Evolutionary conservation across 2,113 vertebrate species (phyloP).

Genomic region (Clupea harengus): DNA sequence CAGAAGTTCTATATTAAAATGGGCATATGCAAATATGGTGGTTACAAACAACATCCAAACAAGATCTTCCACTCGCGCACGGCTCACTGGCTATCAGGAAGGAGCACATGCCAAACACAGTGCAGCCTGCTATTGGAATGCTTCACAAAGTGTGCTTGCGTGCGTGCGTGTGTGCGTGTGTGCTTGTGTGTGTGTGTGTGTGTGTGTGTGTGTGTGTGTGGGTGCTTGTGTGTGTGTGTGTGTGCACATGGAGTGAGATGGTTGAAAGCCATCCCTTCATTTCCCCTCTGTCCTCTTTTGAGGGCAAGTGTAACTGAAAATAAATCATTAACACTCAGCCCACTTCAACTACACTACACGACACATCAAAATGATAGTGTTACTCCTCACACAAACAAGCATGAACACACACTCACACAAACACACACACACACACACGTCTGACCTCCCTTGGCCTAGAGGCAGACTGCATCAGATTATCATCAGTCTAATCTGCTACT

Average conservation of each 20-base stretch:
- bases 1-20: too few relatives aligned
- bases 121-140: slow-evolving; percentile 10
- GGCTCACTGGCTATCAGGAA: background rate
- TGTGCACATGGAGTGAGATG: background rate
- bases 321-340: background rate
- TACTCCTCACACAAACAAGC: background rate
- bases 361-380: background rate
- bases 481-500: slow-evolving; percentile 2
- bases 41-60: background rate
- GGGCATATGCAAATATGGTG: too few relatives aligned
- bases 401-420: background rate
- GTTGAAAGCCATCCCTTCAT: background rate
- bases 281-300: background rate
- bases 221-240: background rate
- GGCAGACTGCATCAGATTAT: background rate
- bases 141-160: slow-evolving; percentile 39
- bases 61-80: background rate
- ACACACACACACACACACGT: background rate
- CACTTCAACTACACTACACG: background rate
- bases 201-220: background rate
- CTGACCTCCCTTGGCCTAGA: background rate
- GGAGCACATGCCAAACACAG: background rate
- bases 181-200: background rate
- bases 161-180: background rate
- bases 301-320: background rate